These are phyloP conservation scores for Tenthredo livida DNA, from an alignment of 2,888 invertebrate genomes.

Conservation along the genomic window DNA sequence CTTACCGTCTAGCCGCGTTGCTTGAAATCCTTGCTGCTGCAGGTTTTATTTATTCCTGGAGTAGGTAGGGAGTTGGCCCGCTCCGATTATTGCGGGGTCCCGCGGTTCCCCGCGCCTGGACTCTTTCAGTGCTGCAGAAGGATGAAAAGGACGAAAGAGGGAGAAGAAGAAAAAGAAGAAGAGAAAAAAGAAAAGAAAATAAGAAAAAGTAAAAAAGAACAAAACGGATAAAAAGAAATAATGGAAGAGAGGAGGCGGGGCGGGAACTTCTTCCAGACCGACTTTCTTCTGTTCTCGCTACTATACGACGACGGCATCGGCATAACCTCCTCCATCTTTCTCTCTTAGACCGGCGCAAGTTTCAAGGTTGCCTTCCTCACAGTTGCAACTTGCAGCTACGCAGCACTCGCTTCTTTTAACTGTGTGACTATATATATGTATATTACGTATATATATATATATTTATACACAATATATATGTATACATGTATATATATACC, in stretches of 20 bases:
- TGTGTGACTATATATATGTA: neutral
- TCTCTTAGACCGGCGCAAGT: constrained; percentile 57
- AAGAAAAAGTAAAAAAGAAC: constrained; percentile 51
- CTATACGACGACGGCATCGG: neutral
- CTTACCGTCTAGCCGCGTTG: constrained; percentile 7
- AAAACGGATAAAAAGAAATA: constrained; percentile 3
- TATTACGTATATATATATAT: neutral
- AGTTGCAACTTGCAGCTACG: constrained; percentile 62
- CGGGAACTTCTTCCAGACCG: constrained; percentile 29
- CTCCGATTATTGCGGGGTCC: constrained; percentile 29
- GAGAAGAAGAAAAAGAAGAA: constrained; percentile 36
- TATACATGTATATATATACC: neutral
- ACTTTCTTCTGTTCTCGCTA: constrained; percentile 49
- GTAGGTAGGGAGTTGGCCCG: neutral
- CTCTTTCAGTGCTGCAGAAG: neutral
- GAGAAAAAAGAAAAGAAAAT: constrained; percentile 47
- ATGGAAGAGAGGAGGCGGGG: neutral
- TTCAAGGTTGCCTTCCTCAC: constrained; percentile 70
- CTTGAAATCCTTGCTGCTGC: neutral
- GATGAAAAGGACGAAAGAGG: constrained; percentile 33
- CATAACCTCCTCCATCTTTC: constrained; percentile 43
- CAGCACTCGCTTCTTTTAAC: constrained; percentile 43
- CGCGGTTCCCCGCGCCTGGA: neutral
- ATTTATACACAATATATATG: neutral
- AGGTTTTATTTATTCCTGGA: neutral